Percentiles rank a stretch among this genome's conserved stretches.
These are phyloP conservation scores for Coranthus polyacanthus DNA, from an alignment of 2,797 vertebrate species.

Conservation along the genomic window DNA sequence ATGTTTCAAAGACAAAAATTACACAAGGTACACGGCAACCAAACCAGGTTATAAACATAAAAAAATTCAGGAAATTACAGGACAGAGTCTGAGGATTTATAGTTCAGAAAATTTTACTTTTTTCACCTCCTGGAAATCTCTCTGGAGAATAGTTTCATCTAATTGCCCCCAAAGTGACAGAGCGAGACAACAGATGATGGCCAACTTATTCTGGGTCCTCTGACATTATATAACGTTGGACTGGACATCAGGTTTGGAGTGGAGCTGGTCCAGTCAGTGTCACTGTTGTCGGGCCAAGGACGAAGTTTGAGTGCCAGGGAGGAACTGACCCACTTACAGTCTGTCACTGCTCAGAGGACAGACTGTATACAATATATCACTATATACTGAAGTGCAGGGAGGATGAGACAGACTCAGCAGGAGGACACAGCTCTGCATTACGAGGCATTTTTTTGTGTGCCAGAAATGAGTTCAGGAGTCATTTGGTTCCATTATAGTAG, in stretches of 20 bases:
- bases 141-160: no score
- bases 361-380: constrained; percentile 11
- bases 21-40: no score
- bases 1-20: no score
- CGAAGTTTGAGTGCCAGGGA: constrained; percentile 46
- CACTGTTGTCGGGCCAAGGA: constrained; percentile 71
- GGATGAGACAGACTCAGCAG: constrained; percentile 8
- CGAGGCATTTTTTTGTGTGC: constrained; percentile 1
- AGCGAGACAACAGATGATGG: no score
- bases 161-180: constrained; percentile 31
- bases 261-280: constrained; percentile 59
- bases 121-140: no score
- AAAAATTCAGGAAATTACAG: no score
- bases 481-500: constrained; percentile 16
- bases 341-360: constrained; percentile 34
- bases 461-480: constrained; percentile 1
- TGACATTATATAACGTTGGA: constrained; percentile 52
- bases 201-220: constrained; percentile 60
- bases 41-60: no score
- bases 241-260: constrained; percentile 50
- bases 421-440: background rate
- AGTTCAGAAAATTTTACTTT: no score
- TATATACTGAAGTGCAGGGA: constrained; percentile 1
- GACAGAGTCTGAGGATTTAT: no score
- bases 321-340: constrained; percentile 74